Evolutionary conservation across 2,888 invertebrate genomes (phyloP).

Genomic region (Molanna angustata): DNA sequence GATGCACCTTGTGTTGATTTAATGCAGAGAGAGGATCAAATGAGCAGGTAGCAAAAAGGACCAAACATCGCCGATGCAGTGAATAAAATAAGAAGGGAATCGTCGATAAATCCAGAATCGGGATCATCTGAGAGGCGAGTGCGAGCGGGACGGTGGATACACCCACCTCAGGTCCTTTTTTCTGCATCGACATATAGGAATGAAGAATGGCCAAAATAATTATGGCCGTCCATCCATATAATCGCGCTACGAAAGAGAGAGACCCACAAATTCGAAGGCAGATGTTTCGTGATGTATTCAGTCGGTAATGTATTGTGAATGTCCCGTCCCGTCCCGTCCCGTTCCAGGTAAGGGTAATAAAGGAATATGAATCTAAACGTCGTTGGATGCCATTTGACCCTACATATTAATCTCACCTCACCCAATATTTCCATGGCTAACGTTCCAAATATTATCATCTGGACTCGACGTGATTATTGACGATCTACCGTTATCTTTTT

Average conservation of each 20-base stretch:
- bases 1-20: conserved; percentile 34
- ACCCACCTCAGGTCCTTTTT: conserved; percentile 7
- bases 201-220: conserved; percentile 4
- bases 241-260: conserved; percentile 13
- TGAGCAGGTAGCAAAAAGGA: conserved; percentile 33
- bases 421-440: too few species aligned
- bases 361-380: conserved; percentile 2
- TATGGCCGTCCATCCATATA: conserved; percentile 12
- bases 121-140: neutral
- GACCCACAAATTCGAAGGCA: conserved; percentile 23
- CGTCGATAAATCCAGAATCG: conserved; percentile 13
- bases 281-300: conserved; percentile 26
- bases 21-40: conserved; percentile 23
- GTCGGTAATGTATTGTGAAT: conserved; percentile 5
- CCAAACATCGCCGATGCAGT: conserved; percentile 16
- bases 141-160: conserved; percentile 8
- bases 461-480: too few species aligned
- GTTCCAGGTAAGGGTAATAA: conserved; percentile 11
- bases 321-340: neutral
- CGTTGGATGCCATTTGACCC: conserved; percentile 15
- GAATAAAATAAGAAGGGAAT: conserved; percentile 8
- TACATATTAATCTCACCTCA: too few species aligned
- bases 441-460: too few species aligned
- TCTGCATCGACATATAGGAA: conserved; percentile 5
- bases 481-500: too few species aligned